Base-by-base conservation (phyloP, 2,113 vertebrate species). In the Dicerorhinus sumatrensis region DNA sequence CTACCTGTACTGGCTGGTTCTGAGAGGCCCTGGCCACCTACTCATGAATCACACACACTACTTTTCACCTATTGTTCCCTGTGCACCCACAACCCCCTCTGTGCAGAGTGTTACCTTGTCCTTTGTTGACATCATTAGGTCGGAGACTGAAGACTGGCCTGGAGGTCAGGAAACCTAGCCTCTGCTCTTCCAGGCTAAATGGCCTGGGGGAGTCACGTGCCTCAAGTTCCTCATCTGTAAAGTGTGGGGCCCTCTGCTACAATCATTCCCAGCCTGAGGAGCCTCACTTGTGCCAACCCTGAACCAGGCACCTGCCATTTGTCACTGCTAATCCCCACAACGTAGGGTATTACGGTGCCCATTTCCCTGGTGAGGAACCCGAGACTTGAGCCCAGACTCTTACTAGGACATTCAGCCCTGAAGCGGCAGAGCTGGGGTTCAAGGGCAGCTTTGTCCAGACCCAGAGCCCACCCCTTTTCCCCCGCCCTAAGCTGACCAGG, bases 171-270 rank as follows among this genome's bases (percentile, higher is more conserved):
- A 89, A 75, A 31, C 46, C 69, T 81, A 14, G 33, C 14, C 54
- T 14, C 48, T 63, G 86, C 13, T 60, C 84, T 60, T 48, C 12
- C 21, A 11, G 76, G 67, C 39, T 80, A 67, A 91, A 29, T 65
- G 93, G 23, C 79, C 89, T 39, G 58, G 27, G 70, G 72, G 1
- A 56, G 86, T 96, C 97, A 96, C 23, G 1, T 93, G 96, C 36
- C 82, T 31, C 73, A 42, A 96, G 96, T 97, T 97, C 96, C 97
- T 94, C 77, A 91, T 93, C 63, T 46, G 85, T 29, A 51, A 93
- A 63, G 21, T 11, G 6, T 12, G 20, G 87, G 16, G 63, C 48
- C 89, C 92, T 94, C 54, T 48, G 69, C 92, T 70, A 56, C 6
- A 67, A 51, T 25, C 10, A 7, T 90, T 48, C 42, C 54, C 67